Base-by-base conservation (phyloP, 2,797 vertebrate genomes). In the Anabas testudineus region DNA sequence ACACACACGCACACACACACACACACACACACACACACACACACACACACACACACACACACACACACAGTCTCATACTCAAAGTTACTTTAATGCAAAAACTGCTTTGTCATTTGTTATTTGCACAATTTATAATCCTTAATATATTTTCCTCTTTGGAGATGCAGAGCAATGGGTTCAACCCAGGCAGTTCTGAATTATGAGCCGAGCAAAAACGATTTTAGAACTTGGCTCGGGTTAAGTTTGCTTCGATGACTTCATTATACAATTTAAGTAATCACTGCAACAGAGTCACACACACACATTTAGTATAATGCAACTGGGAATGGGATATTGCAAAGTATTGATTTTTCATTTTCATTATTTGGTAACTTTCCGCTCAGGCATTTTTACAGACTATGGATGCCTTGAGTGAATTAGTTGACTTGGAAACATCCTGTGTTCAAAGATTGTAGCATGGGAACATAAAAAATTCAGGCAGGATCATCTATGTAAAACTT, bases 401-500 rank as follows among this genome's bases (percentile, higher is more conserved):
- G 56, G 80, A 88, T 78, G 73, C 81, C 67, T 78, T 39, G 60
- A 90, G 86, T 86, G 87, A 90, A 91, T 88, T 88, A 86, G 88
- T 80, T 28, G 73, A 89, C 86, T 82, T 71, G 70, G 82, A 88
- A 90, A 89, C 90, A 91, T 93, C 90, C 90, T 92, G 85, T 86
- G 86, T 93, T 94, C 88, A 93, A 94, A 93, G 88, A 82, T 79
- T 85, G 67, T 45, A 85, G 67, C 63, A 76, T 10, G 72, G 75
- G 85, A 64, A 87, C 87, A 83, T 87, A 86, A 90, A 87, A 82
- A 81, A 88, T 83, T 80, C 81, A 87, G 86, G 82, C 78, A 76
- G 87, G 78, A 86, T 91, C 79, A 87, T 91, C 86, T 86, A 88
- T 87, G 87, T 87, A 80, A 88, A 88, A 93, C 92, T 90, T 93